Evolutionary conservation across 2,113 vertebrate genomes (phyloP).

Genomic region (Tursiops truncatus): DNA sequence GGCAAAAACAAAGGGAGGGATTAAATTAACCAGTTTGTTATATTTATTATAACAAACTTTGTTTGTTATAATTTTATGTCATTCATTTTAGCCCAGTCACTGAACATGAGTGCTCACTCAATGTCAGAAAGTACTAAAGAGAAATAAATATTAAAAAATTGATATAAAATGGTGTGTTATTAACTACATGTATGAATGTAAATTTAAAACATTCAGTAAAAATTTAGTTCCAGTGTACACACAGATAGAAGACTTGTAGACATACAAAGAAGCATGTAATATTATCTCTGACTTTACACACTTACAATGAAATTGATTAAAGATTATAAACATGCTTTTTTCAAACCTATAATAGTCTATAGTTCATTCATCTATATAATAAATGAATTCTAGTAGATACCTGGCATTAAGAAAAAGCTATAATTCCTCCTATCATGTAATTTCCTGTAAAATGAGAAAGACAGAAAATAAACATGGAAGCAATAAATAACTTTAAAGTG

Average conservation of each 20-base stretch:
- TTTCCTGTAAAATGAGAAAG: neutral
- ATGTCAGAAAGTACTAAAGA: neutral
- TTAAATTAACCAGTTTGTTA: conserved; percentile 50
- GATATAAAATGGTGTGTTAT: neutral
- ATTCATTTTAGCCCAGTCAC: neutral
- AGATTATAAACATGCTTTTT: neutral
- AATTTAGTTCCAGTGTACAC: neutral
- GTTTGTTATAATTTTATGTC: neutral
- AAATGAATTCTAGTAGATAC: conserved; percentile 23
- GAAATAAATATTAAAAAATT: neutral
- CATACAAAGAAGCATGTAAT: neutral
- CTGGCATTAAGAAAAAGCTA: neutral
- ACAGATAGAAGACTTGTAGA: neutral
- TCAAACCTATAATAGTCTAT: neutral
- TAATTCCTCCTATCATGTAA: neutral
- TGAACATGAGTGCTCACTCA: conserved; percentile 12
- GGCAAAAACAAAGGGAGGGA: conserved; percentile 16
- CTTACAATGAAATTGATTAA: neutral
- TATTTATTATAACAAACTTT: neutral
- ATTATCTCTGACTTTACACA: neutral
- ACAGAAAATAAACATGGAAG: neutral
- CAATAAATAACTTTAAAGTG: neutral
- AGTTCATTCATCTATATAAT: neutral
- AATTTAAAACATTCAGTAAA: neutral
- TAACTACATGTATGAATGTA: neutral